Conservation (phyloP, 2,888 invertebrate species). For the Drosophila macrospina region DNA sequence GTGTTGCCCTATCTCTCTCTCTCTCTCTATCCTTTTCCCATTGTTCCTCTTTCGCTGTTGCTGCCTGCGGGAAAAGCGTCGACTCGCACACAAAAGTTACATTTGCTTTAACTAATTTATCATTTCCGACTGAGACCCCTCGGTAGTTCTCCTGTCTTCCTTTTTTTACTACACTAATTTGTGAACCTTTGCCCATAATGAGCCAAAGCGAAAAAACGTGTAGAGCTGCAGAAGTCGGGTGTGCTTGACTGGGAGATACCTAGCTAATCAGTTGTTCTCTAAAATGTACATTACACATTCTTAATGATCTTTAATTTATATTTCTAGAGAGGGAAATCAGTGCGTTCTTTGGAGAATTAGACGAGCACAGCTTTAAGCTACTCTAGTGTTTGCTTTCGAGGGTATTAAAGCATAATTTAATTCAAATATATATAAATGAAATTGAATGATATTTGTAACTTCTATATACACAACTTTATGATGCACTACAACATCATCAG, state of each 20-base stretch:
- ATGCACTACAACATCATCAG: too few relatives aligned
- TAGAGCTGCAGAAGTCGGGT: neutral
- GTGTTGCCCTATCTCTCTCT: neutral
- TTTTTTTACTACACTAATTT: slow-evolving; percentile 42
- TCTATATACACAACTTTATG: too few relatives aligned
- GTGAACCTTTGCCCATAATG: slow-evolving; percentile 44
- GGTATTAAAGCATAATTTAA: too few relatives aligned
- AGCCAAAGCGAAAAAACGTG: slow-evolving; percentile 5
- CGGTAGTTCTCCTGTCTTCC: neutral
- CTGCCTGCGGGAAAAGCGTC: slow-evolving; percentile 22
- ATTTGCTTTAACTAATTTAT: slow-evolving; percentile 60
- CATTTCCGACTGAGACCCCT: slow-evolving; percentile 39
- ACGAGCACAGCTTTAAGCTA: too few relatives aligned
- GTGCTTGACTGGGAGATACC: neutral
- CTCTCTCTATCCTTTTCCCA: neutral
- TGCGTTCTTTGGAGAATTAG: too few relatives aligned
- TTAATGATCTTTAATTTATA: neutral
- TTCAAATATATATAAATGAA: too few relatives aligned
- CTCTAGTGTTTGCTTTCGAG: too few relatives aligned
- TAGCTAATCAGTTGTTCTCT: too few relatives aligned
- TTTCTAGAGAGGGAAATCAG: neutral
- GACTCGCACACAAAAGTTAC: slow-evolving; percentile 38
- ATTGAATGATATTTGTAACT: too few relatives aligned
- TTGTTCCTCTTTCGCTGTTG: slow-evolving; percentile 6
- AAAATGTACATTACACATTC: too few relatives aligned